Base-by-base conservation (phyloP, 1,140 invertebrate species). In the Caenorhabditis remanei region DNA sequence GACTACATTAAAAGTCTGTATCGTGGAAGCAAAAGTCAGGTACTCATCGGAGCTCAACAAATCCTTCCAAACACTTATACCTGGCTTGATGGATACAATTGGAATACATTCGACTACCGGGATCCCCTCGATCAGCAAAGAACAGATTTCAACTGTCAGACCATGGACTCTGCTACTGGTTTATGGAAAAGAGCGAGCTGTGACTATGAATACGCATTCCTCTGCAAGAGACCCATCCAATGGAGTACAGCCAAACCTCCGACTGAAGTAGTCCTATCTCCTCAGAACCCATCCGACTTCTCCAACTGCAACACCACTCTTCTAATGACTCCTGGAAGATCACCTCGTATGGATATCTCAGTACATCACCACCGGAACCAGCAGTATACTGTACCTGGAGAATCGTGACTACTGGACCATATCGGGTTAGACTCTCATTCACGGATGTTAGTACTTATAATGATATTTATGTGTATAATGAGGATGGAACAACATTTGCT, bases 341-440 rank as follows among this genome's bases (percentile, higher is more conserved):
- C 61, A 63, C 61, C 9, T 63, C 61, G 11, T 63, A 63, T 63
- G 61, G 61, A 32, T 63, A 63, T 11, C 61, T 63, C 21, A 40
- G 24, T 13, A 13, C 24, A 11, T 13, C 2, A 32, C 50, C 50
- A 53, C 5, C 50, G 11, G 21, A 19, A 11, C 9, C 19, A 11
- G 11, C 61, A 9, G 24, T 32, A 8, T 63, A 63, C 61, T 63
- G 61, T 21, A 63, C 61, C 9, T 63, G 61, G 61, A 24, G 14
- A 11, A 40, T 63, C 9, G 61, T 63, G 4, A 32, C 61, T 11
- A 11, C n/a, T 24, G 61, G 61, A 5, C 21, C 61, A 0, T 63
- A 63, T 32, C 21, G 24, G 5, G 14, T 63, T 9, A 24, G 61
- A 63, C 14, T 63, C 11, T 32, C 24, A 7, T 63, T 63, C n/a